Evolutionary conservation across 2,888 invertebrate genomes (phyloP), one percentile per base, ranked within the genome.

Genomic region (Caradrina clavipalpis): DNA sequence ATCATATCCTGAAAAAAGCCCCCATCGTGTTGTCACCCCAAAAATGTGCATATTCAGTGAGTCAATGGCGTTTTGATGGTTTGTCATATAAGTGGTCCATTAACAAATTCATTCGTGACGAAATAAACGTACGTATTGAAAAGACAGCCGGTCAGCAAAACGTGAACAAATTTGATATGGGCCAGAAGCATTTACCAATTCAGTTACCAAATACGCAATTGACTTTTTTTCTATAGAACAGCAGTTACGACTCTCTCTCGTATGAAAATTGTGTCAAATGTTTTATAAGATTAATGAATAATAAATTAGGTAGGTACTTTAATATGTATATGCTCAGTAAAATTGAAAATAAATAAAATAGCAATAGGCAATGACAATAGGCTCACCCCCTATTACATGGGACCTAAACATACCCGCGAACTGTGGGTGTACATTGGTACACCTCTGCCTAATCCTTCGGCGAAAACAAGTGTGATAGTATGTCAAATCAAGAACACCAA

Each of bases 161-260:
- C 69, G 66, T 73, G 72, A 69, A 73, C 61, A n/a, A 71, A 76
- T 75, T 78, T 65, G 60, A 69, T 59, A 76, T 57, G 59, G 60
- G 58, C 63, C 63, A 59, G 79, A 77, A 82, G 31, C 71, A 39
- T 80, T 83, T 76, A 66, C 71, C 75, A 83, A 80, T 83, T 74
- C 65, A 35, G 71, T 82, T 72, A 70, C 61, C 60, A 77, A 77
- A 81, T 75, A 72, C 53, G 63, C 73, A 73, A 81, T 77, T 71
- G 50, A 26, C 17, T 63, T 75, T 78, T 80, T 78, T 80, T 83
- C 71, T 73, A 61, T 54, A 68, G 59, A 71, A 74, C 42, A 26
- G 59, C 42, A 26, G 59, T 68, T 65, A 66, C 61, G 56, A 64
- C 69, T 71, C 61, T 70, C 56, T 58, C 51, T 39, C 50, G 22